Evolutionary conservation across 2,888 invertebrate genomes (phyloP).

Genomic region (Dermolepida albohirtum): DNA sequence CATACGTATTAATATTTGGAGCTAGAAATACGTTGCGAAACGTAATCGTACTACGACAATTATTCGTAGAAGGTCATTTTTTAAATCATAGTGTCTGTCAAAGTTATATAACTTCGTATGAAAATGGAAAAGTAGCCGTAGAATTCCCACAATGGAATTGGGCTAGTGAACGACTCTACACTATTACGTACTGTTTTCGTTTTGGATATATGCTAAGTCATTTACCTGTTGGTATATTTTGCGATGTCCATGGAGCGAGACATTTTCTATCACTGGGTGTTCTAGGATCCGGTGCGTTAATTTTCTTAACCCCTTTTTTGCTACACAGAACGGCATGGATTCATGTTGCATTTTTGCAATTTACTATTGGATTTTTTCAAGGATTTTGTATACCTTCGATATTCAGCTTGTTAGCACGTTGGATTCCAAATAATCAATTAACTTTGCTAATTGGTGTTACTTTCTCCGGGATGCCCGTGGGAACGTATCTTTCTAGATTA

Average conservation of each 20-base stretch:
- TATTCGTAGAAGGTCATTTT: no score
- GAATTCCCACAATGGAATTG: no score
- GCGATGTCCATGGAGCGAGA: conserved; percentile 36
- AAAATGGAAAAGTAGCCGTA: no score
- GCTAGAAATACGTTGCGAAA: no score
- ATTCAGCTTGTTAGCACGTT: conserved; percentile 24
- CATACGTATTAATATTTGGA: no score
- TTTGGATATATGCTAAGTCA: conserved; percentile 7
- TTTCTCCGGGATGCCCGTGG: background rate
- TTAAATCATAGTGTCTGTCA: no score
- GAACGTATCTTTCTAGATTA: background rate
- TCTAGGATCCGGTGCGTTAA: background rate
- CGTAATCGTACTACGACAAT: no score
- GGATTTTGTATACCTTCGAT: conserved; percentile 19
- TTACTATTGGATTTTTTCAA: conserved; percentile 9
- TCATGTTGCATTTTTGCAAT: conserved; percentile 1
- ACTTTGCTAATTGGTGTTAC: background rate
- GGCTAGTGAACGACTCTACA: no score
- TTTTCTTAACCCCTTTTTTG: conserved; percentile 1
- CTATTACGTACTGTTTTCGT: no score
- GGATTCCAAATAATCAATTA: conserved; percentile 13
- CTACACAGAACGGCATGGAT: background rate
- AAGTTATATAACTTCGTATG: no score
- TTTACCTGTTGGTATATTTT: conserved; percentile 20
- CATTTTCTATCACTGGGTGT: conserved; percentile 13